Evolutionary conservation across 2,888 invertebrate species (phyloP).

Genomic region (Nomada ferruginata): DNA sequence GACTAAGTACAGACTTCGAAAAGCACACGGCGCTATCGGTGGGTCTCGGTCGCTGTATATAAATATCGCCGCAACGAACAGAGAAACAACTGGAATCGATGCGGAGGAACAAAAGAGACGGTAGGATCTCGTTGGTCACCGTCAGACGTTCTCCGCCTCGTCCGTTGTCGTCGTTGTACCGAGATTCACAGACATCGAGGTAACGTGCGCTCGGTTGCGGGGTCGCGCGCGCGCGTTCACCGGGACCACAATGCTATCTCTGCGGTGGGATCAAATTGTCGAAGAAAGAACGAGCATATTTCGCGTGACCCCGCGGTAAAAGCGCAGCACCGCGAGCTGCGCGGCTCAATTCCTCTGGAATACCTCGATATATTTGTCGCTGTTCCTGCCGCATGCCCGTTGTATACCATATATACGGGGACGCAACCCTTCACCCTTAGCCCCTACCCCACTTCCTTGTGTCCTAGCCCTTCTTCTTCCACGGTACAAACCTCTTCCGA

Average conservation of each 20-base stretch:
- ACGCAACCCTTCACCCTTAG: slow-evolving; percentile 59
- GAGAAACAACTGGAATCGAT: slow-evolving; percentile 10
- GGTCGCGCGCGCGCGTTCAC: slow-evolving; percentile 58
- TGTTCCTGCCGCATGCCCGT: slow-evolving; percentile 59
- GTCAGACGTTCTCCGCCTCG: slow-evolving; percentile 3
- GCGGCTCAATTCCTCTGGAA: slow-evolving; percentile 81
- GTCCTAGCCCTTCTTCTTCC: neutral
- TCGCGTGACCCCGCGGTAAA: slow-evolving; percentile 79
- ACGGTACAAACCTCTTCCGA: slow-evolving; percentile 15
- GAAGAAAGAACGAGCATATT: slow-evolving; percentile 82
- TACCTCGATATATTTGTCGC: slow-evolving; percentile 83
- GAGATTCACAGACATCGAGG: slow-evolving; percentile 35
- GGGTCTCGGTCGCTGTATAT: slow-evolving; percentile 74
- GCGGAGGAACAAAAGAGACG: slow-evolving; percentile 13
- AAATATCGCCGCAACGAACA: slow-evolving; percentile 73
- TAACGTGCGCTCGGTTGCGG: slow-evolving; percentile 19
- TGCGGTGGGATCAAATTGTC: slow-evolving; percentile 81
- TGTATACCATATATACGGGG: slow-evolving; percentile 49
- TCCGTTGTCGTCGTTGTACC: slow-evolving; percentile 24
- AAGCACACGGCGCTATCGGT: slow-evolving; percentile 64
- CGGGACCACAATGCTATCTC: slow-evolving; percentile 81
- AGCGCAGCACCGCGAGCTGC: slow-evolving; percentile 66
- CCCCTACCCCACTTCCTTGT: neutral
- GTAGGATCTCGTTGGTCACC: slow-evolving; percentile 27
- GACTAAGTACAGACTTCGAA: slow-evolving; percentile 57